Evolutionary conservation across 2,797 vertebrate species (phyloP), one percentile per base, ranked within the genome.

Genomic region (Carapus acus): DNA sequence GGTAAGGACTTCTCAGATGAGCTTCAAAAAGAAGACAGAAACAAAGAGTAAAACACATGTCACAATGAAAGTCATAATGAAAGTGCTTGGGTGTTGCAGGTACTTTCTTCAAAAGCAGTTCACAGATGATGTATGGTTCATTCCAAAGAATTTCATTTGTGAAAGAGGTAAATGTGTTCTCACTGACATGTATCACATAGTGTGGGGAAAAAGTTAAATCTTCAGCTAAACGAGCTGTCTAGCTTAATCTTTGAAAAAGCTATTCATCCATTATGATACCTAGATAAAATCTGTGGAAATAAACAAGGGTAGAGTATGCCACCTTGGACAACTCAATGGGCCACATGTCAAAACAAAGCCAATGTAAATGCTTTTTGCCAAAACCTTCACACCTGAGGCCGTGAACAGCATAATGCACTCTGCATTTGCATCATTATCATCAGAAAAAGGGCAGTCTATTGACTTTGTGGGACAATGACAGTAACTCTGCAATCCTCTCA

Each of bases 1-100:
- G 93, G 93, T 86, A 96, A 91, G 67, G 94, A 97, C 87, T 95
- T 98, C 86, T 99, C 96, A 87, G 95, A 97, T 37, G 96, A 99
- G 86, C 96, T 98, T 88, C 9, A 21, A 29, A 76, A 15, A 79
- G 80, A 31, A 37, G 16, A 50, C 76, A 75, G 8, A 23, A 21
- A 14, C 44, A 46, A 62, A 2, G 37, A 76, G 23, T 17, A 54
- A 54, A 67, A 43, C 52, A 68, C 1, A 38, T 56, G 53, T 6
- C 33, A n/a, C 43, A 43, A 7, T 44, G 54, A 72, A 38, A 15
- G 15, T 40, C 39, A 53, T 48, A 54, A 62, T 47, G 20, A 17
- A 47, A 49, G 24, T 20, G 41, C 51, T 51, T 54, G 27, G n/a
- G n/a, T n/a, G n/a, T n/a, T n/a, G n/a, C n/a, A n/a, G n/a, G n/a